Percentiles rank a stretch among this genome's conserved stretches.
Conservation (phyloP, 2,113 vertebrate genomes). For the Seriola dumerili region DNA sequence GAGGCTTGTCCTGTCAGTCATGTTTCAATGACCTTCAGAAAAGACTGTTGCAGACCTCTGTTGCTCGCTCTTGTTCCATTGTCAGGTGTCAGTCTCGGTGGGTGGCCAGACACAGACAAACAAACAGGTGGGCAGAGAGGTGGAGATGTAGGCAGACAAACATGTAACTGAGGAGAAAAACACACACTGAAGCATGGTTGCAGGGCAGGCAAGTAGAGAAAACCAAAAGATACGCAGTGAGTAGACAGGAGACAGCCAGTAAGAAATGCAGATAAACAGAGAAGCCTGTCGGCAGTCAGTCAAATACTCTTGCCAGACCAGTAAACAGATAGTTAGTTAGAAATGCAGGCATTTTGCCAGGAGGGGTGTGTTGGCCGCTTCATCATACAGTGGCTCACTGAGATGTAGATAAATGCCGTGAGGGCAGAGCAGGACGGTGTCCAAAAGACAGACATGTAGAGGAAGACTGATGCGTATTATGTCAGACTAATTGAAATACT, state of each 20-base stretch:
- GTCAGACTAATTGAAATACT: conserved; percentile 46
- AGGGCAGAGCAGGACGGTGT: conserved; percentile 29
- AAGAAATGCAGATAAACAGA: conserved; percentile 75
- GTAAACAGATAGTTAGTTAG: conserved; percentile 56
- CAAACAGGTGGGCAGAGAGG: conserved; percentile 47
- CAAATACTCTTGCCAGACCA: conserved; percentile 58
- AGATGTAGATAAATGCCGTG: conserved; percentile 47
- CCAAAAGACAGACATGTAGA: conserved; percentile 24
- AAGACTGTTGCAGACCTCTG: conserved; percentile 51
- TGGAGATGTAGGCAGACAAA: conserved; percentile 54
- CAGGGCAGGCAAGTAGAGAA: conserved; percentile 57
- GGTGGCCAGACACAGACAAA: conserved; percentile 53
- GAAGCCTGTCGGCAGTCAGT: conserved; percentile 61
- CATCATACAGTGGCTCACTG: conserved; percentile 33
- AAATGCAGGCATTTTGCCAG: conserved; percentile 66
- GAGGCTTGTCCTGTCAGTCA: conserved; percentile 71
- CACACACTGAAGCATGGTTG: conserved; percentile 45
- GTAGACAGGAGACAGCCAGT: conserved; percentile 62
- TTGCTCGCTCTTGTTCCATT: conserved; percentile 42
- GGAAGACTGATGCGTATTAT: neutral
- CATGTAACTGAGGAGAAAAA: conserved; percentile 43
- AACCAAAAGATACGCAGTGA: conserved; percentile 53
- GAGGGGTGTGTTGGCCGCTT: conserved; percentile 32
- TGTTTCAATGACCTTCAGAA: conserved; percentile 69
- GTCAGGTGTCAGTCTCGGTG: conserved; percentile 73